Percentiles rank a stretch among this genome's conserved stretches.
Conservation (phyloP, 1,140 invertebrate species). For the Drosophila navojoa region DNA sequence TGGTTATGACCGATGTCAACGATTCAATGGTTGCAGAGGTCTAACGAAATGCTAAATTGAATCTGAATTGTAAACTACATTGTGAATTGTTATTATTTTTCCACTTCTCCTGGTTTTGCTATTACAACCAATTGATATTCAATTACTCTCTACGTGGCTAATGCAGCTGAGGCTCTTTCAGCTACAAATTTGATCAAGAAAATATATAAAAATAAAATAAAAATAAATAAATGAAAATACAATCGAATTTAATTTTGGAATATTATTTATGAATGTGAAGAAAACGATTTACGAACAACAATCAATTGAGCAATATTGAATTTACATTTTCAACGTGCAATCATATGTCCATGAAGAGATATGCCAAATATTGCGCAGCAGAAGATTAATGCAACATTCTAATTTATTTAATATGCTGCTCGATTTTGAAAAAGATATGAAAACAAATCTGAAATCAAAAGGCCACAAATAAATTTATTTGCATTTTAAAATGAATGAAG, state of each 20-base stretch:
- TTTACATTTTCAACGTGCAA: neutral
- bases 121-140: slow-evolving; percentile 29
- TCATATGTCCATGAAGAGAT: too few species aligned
- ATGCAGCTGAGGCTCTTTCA: neutral
- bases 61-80: neutral
- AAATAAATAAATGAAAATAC: neutral
- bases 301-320: slow-evolving; percentile 9
- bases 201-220: neutral
- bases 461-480: slow-evolving; percentile 70
- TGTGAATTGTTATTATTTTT: slow-evolving; percentile 27
- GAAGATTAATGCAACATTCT: slow-evolving; percentile 20
- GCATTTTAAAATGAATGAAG: slow-evolving; percentile 79
- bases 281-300: slow-evolving; percentile 1
- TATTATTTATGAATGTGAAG: neutral
- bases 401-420: slow-evolving; percentile 31
- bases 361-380: neutral
- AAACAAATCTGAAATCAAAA: slow-evolving; percentile 31
- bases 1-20: neutral
- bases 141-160: slow-evolving; percentile 8
- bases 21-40: neutral
- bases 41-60: neutral
- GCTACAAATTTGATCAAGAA: neutral
- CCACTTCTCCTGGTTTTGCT: too few species aligned
- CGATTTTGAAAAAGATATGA: slow-evolving; percentile 5
- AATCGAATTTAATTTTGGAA: too few species aligned